Base-by-base conservation (phyloP, 2,888 invertebrate species). In the Oligia latruncula region DNA sequence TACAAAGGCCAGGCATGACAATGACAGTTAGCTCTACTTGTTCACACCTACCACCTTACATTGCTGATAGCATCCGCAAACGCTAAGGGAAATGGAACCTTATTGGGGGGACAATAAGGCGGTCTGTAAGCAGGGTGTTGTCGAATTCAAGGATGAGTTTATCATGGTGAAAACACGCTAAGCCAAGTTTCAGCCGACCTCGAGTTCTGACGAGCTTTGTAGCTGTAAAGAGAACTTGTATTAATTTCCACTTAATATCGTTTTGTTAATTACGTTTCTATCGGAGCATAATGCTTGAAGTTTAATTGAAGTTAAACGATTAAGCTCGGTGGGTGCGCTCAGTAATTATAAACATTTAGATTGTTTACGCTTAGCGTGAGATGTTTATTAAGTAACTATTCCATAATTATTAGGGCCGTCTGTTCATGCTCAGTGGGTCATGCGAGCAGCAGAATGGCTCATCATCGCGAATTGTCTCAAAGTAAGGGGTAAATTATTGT, bases 11-110 rank as follows among this genome's bases (percentile, higher is more conserved):
- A 91, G 88, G 90, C 92, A 91, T 93, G 93, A 93, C 94, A 94
- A 93, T 93, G 94, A 94, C 94, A 94, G 94, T 95, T 94, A 94
- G 92, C 92, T 91, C 90, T 90, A 92, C 92, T 93, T 92, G 93
- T 93, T 92, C 90, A 87, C 90, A 90, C 87, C 87, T 76, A 86
- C 92, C 86, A 92, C 58, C 62, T 71, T 86, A 74, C 43, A 68
- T 68, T 91, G 75, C 91, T 9, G 65, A 62, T 68, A 55, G 20
- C 81, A 85, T 73, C 81, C 70, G 80, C 83, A 84, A 15, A 8
- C n/a, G 85, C n/a, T 74, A 83, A 9, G 29, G 68, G 11, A 90
- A 85, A 84, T 68, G 75, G 35, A 78, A 68, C 81, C 83, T 67
- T 91, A 89, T 83, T 6, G 5, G 0, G 0, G 17, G 4, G 0